These are phyloP conservation scores for Chydorus sphaericus DNA, from an alignment of 2,888 invertebrate genomes.

Conservation along the genomic window DNA sequence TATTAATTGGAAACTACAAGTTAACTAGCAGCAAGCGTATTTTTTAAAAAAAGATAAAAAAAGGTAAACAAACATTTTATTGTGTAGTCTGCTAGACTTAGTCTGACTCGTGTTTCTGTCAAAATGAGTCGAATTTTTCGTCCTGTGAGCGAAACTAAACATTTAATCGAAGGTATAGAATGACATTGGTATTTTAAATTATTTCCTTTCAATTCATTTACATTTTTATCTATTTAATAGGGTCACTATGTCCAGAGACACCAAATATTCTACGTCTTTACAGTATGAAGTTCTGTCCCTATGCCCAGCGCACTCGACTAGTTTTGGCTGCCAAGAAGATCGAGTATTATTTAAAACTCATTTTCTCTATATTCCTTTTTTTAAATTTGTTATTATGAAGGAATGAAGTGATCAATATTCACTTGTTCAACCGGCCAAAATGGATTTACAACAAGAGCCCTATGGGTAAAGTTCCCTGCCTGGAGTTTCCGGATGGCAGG, in stretches of 20 bases:
- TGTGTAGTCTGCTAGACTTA: no score
- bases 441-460: conserved; percentile 47
- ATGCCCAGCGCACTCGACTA: conserved; percentile 57
- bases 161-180: no score
- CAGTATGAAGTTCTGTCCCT: conserved; percentile 75
- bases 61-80: no score
- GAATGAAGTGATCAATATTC: conserved; percentile 50
- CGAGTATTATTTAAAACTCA: conserved; percentile 30
- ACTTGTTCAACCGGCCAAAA: conserved; percentile 53
- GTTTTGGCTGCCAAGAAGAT: conserved; percentile 63
- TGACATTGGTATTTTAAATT: no score
- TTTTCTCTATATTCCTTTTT: background rate
- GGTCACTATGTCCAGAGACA: conserved; percentile 20
- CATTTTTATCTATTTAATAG: no score
- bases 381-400: conserved; percentile 25
- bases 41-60: no score
- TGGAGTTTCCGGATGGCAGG: conserved; percentile 54
- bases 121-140: no score
- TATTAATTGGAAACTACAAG: no score
- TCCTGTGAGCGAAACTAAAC: no score
- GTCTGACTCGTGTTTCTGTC: no score
- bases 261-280: conserved; percentile 43
- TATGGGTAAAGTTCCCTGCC: conserved; percentile 50
- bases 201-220: no score
- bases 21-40: no score